Evolutionary conservation across 2,888 invertebrate species (phyloP), one percentile per base, ranked within the genome.

Genomic region (Dasysyrphus albostriatus): DNA sequence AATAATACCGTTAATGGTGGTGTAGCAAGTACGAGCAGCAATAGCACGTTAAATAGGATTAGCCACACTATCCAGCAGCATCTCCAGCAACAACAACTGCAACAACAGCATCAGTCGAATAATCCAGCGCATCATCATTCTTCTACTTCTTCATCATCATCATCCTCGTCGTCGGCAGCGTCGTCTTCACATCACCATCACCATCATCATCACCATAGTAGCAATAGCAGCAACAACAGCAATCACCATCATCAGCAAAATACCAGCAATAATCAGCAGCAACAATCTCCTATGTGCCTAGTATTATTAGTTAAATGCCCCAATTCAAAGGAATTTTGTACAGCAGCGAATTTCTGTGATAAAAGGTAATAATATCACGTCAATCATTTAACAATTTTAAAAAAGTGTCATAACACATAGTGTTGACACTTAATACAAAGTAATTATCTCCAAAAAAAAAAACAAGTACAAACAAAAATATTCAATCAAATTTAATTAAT

Each of bases 281-380:
- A 89, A 90, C 91, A 92, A 91, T 92, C 92, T 89, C 92, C 92
- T 89, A 90, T 92, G 90, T 92, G 92, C 90, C 92, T 92, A 90
- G 92, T 92, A 90, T 92, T 92, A 91, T 91, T 92, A 91, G 92
- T 92, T 90, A 92, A 92, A 91, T 92, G 92, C 90, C 92, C 92
- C 85, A 92, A 92, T 91, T 92, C 92, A 84, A 92, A 92, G 90
- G 92, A 92, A 90, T 92, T 92, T 90, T 92, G 92, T 90, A 91
- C 89, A 76, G 92, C 91, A 89, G 91, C 91, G 88, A 91, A 91
- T 91, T 91, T 92, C 92, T 92, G 92, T 92, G 92, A 92, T 92
- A 92, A 92, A 92, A 92, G 92, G 92, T 92, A 92, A 91, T 2
- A 24, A 42, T 19, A 24, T 32, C 10, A 47, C 29, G 24, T 63